These are phyloP conservation scores for Thaumatotibia leucotreta DNA, from an alignment of 1,140 invertebrate species.

Conservation along the genomic window DNA sequence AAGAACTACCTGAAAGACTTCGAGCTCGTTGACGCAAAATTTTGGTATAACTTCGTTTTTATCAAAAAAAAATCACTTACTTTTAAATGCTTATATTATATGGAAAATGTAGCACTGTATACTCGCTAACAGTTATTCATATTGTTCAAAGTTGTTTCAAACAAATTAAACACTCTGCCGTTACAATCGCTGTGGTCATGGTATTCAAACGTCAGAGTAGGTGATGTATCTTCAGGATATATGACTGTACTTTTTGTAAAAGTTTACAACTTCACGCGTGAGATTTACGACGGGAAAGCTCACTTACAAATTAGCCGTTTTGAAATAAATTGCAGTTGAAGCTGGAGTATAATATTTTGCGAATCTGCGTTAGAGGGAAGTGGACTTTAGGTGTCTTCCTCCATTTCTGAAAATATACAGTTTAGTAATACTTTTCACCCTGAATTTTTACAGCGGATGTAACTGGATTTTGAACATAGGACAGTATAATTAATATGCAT, in stretches of 20 bases:
- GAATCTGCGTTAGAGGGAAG: too few species aligned
- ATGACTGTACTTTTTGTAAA: constrained; percentile 39
- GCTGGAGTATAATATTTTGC: constrained; percentile 25
- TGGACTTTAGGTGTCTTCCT: too few species aligned
- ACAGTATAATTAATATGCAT: too few species aligned
- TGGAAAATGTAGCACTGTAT: not conserved
- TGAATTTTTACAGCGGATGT: too few species aligned
- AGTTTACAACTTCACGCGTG: constrained; percentile 43
- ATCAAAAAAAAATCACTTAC: too few species aligned
- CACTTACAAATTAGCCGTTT: constrained; percentile 47
- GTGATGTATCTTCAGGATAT: constrained; percentile 39
- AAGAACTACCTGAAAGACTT: too few species aligned
- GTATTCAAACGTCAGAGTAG: constrained; percentile 32
- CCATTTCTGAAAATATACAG: too few species aligned
- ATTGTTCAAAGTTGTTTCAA: not conserved
- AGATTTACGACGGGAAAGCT: constrained; percentile 36
- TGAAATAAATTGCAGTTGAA: constrained; percentile 26
- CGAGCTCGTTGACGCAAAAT: too few species aligned
- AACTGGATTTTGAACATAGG: too few species aligned
- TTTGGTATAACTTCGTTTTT: too few species aligned
- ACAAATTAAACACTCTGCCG: not conserved
- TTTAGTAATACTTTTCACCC: too few species aligned
- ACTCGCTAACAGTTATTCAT: not conserved
- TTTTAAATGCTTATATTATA: too few species aligned
- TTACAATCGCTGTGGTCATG: not conserved